A percentile compares a stretch with the other conserved stretches of the same genome.
phyloP scores from a whole-genome alignment of 2,888 invertebrate species.

The Tuberolachnus salignus region DNA sequence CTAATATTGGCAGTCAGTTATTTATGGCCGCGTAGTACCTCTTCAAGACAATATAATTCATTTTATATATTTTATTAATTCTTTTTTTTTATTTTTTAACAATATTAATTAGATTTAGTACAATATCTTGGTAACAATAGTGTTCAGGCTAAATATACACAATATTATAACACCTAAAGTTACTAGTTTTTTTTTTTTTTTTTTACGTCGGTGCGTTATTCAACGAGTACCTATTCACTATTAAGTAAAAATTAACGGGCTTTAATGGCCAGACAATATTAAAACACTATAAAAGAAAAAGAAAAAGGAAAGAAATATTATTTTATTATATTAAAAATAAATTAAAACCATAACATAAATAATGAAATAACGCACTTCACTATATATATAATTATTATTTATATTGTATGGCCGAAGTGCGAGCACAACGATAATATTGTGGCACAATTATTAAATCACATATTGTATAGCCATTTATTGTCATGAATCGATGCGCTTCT shows the following conservation, averaged over 20 bases:
- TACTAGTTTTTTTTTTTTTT: constrained; percentile 34
- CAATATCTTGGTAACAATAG: constrained; percentile 49
- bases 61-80: background rate
- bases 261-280: background rate
- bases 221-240: constrained; percentile 29
- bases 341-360: constrained; percentile 14
- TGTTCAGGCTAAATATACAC: constrained; percentile 41
- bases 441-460: constrained; percentile 22
- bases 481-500: constrained; percentile 51
- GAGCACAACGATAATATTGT: constrained; percentile 19
- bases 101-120: constrained; percentile 36
- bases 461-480: constrained; percentile 30
- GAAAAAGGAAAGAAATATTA: background rate
- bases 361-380: background rate
- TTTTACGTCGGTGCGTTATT: constrained; percentile 23
- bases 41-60: constrained; percentile 9
- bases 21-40: constrained; percentile 28
- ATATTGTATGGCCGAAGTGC: constrained; percentile 30
- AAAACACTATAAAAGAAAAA: constrained; percentile 9
- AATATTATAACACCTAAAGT: constrained; percentile 47
- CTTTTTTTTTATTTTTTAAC: constrained; percentile 17
- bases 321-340: constrained; percentile 26
- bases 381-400: background rate
- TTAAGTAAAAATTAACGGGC: background rate
- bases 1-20: constrained; percentile 46